Base-by-base conservation (phyloP, 1,140 invertebrate genomes). In the Dinoponera quadriceps region DNA sequence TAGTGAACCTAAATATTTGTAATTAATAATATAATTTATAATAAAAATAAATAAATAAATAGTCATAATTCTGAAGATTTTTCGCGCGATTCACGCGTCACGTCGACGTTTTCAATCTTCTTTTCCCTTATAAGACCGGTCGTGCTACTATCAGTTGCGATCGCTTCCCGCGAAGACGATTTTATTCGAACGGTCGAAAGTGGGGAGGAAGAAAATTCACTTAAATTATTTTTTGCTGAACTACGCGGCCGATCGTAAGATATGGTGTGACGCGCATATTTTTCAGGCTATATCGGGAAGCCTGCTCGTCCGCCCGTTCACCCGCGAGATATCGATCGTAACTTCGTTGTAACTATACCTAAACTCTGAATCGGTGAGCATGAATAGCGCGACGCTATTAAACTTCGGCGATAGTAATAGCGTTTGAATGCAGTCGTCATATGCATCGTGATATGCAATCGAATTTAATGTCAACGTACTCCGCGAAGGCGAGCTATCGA, bases 331-430 rank as follows among this genome's bases (percentile, higher is more conserved):
- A 78, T 55, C 51, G 75, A 14, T 57, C 65, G 65, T 80, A 80
- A 69, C 63, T 80, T 71, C 2, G 75, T 20, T 22, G 20, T 44
- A 57, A 80, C 75, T 69, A 44, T 33, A 18, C 33, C 33, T 71
- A 57, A 80, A 44, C 25, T 71, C 75, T 44, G 65, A 80, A 80
- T 57, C 65, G 49, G 4, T 51, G 22, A 18, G 65, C 75, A 48
- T 71, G 75, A 80, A 80, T 71, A 80, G 65, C 51, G 33, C 51
- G 65, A 71, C 75, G 65, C 75, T 54, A 80, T 80, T 80, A 80
- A 80, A 80, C 75, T 80, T 80, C 18, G 65, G n/a, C 51, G 14
- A 11, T 57, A 57, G 65, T 80, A 80, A 71, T 80, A 71, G 54
- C 65, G 48, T 48, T 54, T 71, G 75, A 71, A 80, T 80, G 75